Percentiles rank a stretch among this genome's conserved stretches.
Conservation (phyloP, 2,113 vertebrate species). For the Numida meleagris region DNA sequence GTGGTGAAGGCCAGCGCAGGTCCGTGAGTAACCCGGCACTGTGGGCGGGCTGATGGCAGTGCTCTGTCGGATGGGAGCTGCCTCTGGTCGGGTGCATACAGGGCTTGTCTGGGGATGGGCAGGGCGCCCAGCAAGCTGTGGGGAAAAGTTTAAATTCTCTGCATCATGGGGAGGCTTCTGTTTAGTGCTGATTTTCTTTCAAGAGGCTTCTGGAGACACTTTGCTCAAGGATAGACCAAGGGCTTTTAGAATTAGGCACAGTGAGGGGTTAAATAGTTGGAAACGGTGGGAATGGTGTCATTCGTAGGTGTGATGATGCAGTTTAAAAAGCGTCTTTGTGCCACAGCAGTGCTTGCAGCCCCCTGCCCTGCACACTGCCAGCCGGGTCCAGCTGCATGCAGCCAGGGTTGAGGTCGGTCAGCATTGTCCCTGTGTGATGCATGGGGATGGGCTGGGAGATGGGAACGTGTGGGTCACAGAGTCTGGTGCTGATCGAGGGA, state of each 20-base stretch:
- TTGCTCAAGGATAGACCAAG: not conserved
- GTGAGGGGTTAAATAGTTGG: not conserved
- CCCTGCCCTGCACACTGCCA: not conserved
- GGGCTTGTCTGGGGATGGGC: not conserved
- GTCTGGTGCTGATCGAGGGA: not conserved
- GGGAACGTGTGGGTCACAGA: not conserved
- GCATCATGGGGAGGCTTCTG: not conserved
- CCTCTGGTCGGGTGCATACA: not conserved
- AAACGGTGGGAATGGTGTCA: not conserved
- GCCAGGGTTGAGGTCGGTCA: not conserved
- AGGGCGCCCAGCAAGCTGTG: not conserved
- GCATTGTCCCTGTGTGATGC: not conserved
- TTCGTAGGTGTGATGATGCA: not conserved
- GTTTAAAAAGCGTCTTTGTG: not conserved
- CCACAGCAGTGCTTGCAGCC: not conserved
- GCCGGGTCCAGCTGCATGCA: not conserved
- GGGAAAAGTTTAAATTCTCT: not conserved
- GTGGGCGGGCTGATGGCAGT: not conserved
- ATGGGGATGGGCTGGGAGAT: not conserved
- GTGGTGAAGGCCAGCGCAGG: not conserved
- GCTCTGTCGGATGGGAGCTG: not conserved
- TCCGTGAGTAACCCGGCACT: not conserved
- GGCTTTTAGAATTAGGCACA: not conserved
- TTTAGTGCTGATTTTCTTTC: not conserved
- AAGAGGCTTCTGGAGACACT: not conserved